A percentile compares a stretch with the other conserved stretches of the same genome.
These are phyloP conservation scores for Pelusios castaneus DNA, from an alignment of 2,113 vertebrate genomes.

Conservation along the genomic window DNA sequence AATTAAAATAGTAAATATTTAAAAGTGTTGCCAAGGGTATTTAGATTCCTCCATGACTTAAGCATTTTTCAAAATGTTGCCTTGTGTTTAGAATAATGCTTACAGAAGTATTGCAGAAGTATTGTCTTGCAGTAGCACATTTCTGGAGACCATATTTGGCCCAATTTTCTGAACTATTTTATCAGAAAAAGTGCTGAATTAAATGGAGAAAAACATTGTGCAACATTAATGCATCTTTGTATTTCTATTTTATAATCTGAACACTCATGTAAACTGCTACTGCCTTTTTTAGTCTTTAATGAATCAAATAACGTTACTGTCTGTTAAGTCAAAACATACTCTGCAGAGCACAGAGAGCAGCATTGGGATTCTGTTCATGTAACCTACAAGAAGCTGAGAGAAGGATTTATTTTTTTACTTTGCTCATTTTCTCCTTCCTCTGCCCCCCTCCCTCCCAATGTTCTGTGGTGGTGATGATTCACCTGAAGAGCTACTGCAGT, in stretches of 20 bases:
- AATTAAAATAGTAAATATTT: not conserved
- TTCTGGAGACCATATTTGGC: not conserved
- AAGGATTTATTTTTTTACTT: not conserved
- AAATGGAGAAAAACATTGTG: not conserved
- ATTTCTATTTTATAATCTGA: not conserved
- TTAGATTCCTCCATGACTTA: not conserved
- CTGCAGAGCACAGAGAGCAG: not conserved
- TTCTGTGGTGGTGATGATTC: not conserved
- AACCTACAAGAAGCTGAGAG: not conserved
- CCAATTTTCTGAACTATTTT: not conserved
- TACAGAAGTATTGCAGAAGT: not conserved
- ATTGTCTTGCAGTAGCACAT: not conserved
- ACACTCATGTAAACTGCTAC: not conserved
- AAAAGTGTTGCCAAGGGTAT: not conserved
- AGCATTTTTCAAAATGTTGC: not conserved
- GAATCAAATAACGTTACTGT: not conserved
- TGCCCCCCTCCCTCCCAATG: not conserved
- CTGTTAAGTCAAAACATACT: not conserved
- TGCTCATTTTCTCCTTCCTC: not conserved
- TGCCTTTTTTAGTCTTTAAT: not conserved
- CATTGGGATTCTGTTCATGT: not conserved
- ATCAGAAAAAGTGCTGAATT: not conserved
- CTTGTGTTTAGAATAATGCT: not conserved
- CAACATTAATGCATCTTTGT: not conserved
- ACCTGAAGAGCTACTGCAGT: not conserved